These are phyloP conservation scores for Neodiprion lecontei DNA, from an alignment of 1,140 invertebrate genomes.

Conservation along the genomic window DNA sequence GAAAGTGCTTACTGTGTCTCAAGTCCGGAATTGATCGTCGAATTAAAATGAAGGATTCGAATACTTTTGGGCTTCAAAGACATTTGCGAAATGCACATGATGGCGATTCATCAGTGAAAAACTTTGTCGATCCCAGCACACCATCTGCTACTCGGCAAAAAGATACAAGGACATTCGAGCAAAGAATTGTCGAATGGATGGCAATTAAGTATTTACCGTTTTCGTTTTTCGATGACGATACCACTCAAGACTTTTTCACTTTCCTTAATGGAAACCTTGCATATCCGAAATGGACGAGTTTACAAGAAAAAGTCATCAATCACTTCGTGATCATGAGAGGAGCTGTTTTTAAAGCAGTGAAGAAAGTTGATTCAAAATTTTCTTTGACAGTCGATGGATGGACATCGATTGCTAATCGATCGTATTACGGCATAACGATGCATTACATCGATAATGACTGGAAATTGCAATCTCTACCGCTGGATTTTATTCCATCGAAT, in stretches of 20 bases:
- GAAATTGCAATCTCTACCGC: background rate
- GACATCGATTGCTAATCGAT: conserved; percentile 14
- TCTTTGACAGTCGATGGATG: conserved; percentile 16
- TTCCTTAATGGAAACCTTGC: too few species aligned
- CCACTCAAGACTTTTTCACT: too few species aligned
- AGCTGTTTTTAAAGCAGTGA: too few species aligned
- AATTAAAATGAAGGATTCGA: conserved; percentile 16
- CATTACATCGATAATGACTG: conserved; percentile 20
- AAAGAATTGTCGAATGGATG: too few species aligned
- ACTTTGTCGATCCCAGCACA: background rate
- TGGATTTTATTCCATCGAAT: conserved; percentile 28
- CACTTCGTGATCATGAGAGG: too few species aligned
- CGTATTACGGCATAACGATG: conserved; percentile 18
- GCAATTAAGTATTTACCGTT: too few species aligned
- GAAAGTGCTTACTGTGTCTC: conserved; percentile 12
- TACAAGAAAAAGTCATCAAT: too few species aligned
- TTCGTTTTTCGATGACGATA: too few species aligned
- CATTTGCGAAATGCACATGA: conserved; percentile 13
- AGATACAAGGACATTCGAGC: background rate
- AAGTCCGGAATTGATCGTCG: background rate
- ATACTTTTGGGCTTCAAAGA: conserved; percentile 13
- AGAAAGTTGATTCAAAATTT: too few species aligned
- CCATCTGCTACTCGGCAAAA: conserved; percentile 14
- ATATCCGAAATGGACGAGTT: too few species aligned
- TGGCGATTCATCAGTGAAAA: conserved; percentile 3